phyloP scores from a whole-genome alignment of 2,113 vertebrate genomes.

The Rutilus rutilus region DNA sequence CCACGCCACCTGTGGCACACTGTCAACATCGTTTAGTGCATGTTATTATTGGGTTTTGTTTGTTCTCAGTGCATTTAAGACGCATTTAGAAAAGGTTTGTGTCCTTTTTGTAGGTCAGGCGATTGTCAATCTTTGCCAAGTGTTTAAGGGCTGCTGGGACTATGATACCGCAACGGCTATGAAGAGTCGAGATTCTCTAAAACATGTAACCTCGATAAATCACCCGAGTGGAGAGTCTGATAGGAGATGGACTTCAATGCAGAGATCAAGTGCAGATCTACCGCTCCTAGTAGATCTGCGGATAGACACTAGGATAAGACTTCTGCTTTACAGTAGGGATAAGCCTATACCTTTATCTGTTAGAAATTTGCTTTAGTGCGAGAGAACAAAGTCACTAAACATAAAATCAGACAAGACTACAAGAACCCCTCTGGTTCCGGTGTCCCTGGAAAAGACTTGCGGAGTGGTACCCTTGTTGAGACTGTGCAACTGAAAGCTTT shows the following conservation, averaged over 20 bases:
- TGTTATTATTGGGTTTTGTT: conserved; percentile 9
- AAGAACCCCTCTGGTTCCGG: background rate
- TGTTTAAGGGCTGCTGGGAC: background rate
- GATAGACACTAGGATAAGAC: background rate
- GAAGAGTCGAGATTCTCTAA: background rate
- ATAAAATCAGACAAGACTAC: background rate
- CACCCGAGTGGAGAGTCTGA: background rate
- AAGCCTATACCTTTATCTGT: background rate
- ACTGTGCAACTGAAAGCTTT: conserved; percentile 18
- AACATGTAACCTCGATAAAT: background rate
- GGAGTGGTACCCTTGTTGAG: background rate
- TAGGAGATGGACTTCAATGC: background rate
- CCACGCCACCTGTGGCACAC: conserved; percentile 37
- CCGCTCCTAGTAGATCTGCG: background rate
- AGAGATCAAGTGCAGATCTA: background rate
- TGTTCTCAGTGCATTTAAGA: conserved; percentile 32
- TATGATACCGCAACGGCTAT: background rate
- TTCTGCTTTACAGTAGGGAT: background rate
- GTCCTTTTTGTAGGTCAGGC: conserved; percentile 18
- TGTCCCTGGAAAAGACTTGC: background rate
- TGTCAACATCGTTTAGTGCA: conserved; percentile 31
- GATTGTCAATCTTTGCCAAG: conserved; percentile 13
- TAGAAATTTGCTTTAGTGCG: background rate
- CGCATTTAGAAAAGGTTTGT: conserved; percentile 17
- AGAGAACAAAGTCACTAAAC: background rate